A percentile compares a stretch with the other conserved stretches of the same genome.
phyloP scores from a whole-genome alignment of 2,888 invertebrate genomes.

The Drosophila infuscata region DNA sequence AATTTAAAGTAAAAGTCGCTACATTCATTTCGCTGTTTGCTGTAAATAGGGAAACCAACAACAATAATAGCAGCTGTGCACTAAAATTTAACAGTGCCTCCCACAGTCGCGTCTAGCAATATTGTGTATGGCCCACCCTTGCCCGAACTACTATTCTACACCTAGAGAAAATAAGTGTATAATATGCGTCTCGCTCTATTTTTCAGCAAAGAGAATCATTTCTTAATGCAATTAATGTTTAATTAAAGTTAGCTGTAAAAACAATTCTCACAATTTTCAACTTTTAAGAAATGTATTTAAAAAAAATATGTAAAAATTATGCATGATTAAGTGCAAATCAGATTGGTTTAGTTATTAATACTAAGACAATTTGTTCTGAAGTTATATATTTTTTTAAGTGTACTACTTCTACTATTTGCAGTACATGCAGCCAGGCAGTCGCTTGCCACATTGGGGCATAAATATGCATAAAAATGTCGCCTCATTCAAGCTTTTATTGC shows the following conservation, averaged over 20 bases:
- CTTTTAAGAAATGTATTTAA: not conserved
- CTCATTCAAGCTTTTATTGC: conserved; percentile 66
- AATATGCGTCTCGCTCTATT: not conserved
- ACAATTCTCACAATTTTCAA: not conserved
- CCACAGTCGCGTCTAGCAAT: conserved; percentile 52
- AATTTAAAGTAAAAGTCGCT: conserved; percentile 65
- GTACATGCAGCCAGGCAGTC: conserved; percentile 20
- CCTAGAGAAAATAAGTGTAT: not conserved
- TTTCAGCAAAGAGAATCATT: not conserved
- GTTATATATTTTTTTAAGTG: not conserved
- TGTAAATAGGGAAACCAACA: conserved; percentile 26
- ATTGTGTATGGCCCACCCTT: conserved; percentile 31
- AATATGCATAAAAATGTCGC: conserved; percentile 76
- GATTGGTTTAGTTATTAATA: not conserved
- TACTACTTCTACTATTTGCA: not conserved
- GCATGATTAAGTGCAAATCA: not conserved
- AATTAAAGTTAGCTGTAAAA: not conserved
- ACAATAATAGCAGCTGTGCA: conserved; percentile 40
- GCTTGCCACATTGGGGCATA: conserved; percentile 53
- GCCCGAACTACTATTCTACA: not conserved
- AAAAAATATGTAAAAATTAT: too few species aligned
- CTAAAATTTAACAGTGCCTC: conserved; percentile 55
- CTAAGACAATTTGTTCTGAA: not conserved
- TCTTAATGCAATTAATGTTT: too few species aligned
- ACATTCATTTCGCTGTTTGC: conserved; percentile 48